Conservation (phyloP, 2,113 vertebrate species). For the Perca fluviatilis region DNA sequence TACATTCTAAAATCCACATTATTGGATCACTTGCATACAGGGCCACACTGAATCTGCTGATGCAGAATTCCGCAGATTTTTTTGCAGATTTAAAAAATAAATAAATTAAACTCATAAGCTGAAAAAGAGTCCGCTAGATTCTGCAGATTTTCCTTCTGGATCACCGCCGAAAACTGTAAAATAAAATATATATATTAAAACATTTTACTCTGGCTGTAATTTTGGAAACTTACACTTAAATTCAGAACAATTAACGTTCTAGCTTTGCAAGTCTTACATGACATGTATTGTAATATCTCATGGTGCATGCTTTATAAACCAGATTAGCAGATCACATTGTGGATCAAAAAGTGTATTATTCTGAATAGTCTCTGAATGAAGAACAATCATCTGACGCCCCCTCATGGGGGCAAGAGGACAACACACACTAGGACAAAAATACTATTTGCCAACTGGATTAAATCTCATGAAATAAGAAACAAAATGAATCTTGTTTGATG, state of each 20-base stretch:
- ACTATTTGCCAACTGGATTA: not conserved
- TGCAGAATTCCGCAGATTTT: too few species aligned
- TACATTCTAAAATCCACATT: not conserved
- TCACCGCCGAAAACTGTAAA: too few species aligned
- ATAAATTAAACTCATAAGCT: too few species aligned
- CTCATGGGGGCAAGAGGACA: not conserved
- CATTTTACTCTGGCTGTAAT: too few species aligned
- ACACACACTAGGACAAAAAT: not conserved
- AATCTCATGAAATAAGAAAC: not conserved
- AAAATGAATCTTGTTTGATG: not conserved
- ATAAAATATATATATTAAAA: too few species aligned
- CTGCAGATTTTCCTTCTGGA: too few species aligned
- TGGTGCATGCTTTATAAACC: not conserved
- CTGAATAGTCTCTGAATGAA: not conserved
- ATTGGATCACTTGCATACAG: not conserved
- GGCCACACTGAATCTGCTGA: too few species aligned
- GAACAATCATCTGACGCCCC: constrained; percentile 12
- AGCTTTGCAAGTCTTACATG: not conserved
- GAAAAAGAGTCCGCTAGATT: too few species aligned
- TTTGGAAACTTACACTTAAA: not conserved
- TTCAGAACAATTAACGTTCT: not conserved
- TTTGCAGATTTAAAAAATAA: too few species aligned
- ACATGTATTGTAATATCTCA: too few species aligned
- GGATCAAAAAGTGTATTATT: not conserved
- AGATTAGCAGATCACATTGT: not conserved